phyloP scores from a whole-genome alignment of 2,113 vertebrate genomes.

The Macrotis lagotis region DNA sequence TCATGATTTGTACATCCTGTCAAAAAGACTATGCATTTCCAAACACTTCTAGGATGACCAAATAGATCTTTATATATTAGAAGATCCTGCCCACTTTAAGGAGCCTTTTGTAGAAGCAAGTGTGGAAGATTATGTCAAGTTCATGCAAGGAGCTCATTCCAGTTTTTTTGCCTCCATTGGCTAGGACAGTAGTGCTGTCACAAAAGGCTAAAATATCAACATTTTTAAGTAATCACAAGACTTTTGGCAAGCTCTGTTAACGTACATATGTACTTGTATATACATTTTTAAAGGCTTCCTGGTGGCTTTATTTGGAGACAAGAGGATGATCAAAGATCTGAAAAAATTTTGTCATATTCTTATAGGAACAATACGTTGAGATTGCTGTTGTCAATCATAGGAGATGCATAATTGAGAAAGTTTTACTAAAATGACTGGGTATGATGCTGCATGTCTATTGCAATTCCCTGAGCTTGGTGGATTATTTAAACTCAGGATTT shows the following conservation, averaged over 20 bases:
- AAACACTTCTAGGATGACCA: background rate
- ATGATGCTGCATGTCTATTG: background rate
- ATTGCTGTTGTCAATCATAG: background rate
- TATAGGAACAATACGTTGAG: slow-evolving; percentile 28
- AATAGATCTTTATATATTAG: slow-evolving; percentile 12
- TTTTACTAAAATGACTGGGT: slow-evolving; percentile 21
- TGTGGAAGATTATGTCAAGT: background rate
- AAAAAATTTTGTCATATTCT: slow-evolving; percentile 13
- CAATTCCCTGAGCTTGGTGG: background rate
- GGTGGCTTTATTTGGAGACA: slow-evolving; percentile 47
- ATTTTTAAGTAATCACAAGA: slow-evolving; percentile 11
- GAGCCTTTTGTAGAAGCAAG: background rate
- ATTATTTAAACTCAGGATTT: background rate
- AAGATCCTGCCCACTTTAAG: background rate
- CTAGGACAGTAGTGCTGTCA: background rate
- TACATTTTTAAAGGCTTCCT: slow-evolving; percentile 30
- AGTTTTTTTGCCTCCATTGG: slow-evolving; percentile 25
- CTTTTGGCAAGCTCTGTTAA: slow-evolving; percentile 5
- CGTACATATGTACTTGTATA: background rate
- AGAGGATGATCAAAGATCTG: slow-evolving; percentile 7
- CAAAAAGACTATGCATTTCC: slow-evolving; percentile 58
- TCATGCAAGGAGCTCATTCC: slow-evolving; percentile 6
- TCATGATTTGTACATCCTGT: slow-evolving; percentile 72
- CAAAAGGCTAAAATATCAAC: background rate
- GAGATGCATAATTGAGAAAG: background rate